These are phyloP conservation scores for Macrotrachela quadricornifera DNA, from an alignment of 1,140 invertebrate genomes.

Conservation along the genomic window DNA sequence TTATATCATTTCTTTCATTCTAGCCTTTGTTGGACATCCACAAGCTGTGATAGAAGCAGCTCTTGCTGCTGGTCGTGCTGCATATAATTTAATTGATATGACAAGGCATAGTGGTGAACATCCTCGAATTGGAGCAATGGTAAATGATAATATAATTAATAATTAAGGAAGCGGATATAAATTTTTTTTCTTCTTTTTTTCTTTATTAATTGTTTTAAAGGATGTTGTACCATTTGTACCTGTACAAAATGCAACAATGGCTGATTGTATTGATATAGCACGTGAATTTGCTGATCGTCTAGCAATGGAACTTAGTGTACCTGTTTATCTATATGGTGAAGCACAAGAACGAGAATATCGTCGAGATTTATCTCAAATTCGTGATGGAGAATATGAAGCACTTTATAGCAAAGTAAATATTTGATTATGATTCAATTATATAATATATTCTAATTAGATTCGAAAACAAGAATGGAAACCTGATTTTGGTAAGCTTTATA, in stretches of 20 bases:
- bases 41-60: slow-evolving; percentile 36
- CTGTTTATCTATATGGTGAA: slow-evolving; percentile 39
- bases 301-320: slow-evolving; percentile 34
- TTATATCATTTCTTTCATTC: too few relatives aligned
- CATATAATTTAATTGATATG: slow-evolving; percentile 39
- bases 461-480: too few relatives aligned
- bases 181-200: too few relatives aligned
- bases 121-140: slow-evolving; percentile 39
- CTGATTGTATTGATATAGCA: slow-evolving; percentile 38
- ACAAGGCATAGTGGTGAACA: slow-evolving; percentile 39
- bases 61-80: slow-evolving; percentile 33
- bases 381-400: slow-evolving; percentile 40
- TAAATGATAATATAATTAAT: too few relatives aligned
- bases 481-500: slow-evolving; percentile 11
- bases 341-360: slow-evolving; percentile 33
- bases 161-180: too few relatives aligned
- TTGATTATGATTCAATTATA: slow-evolving; percentile 4
- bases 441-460: not conserved
- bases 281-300: slow-evolving; percentile 34
- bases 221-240: slow-evolving; percentile 1
- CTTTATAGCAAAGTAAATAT: slow-evolving; percentile 20
- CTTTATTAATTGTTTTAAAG: too few relatives aligned
- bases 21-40: slow-evolving; percentile 38
- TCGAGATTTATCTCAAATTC: slow-evolving; percentile 36
- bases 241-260: slow-evolving; percentile 17